A percentile compares a stretch with the other conserved stretches of the same genome.
These are phyloP conservation scores for Clarias gariepinus DNA, from an alignment of 2,113 vertebrate species.

Conservation along the genomic window DNA sequence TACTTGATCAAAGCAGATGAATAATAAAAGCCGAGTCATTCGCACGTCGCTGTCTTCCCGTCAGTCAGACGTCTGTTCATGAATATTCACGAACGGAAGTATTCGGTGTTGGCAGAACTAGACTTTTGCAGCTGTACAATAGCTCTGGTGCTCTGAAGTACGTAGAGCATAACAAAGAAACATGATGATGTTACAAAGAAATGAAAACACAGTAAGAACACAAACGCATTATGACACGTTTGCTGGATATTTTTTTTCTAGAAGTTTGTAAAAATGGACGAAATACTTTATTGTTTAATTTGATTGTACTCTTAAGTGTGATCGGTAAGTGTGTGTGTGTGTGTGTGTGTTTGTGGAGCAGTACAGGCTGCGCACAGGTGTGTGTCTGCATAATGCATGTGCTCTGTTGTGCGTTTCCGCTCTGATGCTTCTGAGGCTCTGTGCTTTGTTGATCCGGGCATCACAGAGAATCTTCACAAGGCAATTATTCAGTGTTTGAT, in stretches of 20 bases:
- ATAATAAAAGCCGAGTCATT: background rate
- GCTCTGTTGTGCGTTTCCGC: constrained; percentile 39
- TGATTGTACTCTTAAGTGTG: background rate
- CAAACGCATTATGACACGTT: background rate
- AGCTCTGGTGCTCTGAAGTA: background rate
- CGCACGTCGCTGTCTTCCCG: background rate
- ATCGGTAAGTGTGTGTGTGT: background rate
- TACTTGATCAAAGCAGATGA: background rate
- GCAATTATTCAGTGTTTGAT: constrained; percentile 55
- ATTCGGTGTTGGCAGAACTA: background rate
- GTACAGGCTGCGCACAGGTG: constrained; percentile 33
- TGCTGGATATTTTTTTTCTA: too few relatives aligned
- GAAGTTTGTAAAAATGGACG: background rate
- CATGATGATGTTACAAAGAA: too few relatives aligned
- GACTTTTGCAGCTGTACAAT: background rate
- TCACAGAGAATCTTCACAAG: constrained; percentile 51
- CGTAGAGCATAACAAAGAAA: background rate
- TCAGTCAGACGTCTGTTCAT: background rate
- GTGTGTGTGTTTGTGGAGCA: background rate
- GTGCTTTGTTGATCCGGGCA: constrained; percentile 42
- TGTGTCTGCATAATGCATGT: constrained; percentile 46
- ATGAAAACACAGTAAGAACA: background rate
- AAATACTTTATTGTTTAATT: background rate
- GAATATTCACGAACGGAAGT: background rate
- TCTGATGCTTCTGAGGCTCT: constrained; percentile 47